Percentiles rank a stretch among this genome's conserved stretches.
These are phyloP conservation scores for Baryphthengus martii DNA, from an alignment of 2,113 vertebrate species.

Conservation along the genomic window DNA sequence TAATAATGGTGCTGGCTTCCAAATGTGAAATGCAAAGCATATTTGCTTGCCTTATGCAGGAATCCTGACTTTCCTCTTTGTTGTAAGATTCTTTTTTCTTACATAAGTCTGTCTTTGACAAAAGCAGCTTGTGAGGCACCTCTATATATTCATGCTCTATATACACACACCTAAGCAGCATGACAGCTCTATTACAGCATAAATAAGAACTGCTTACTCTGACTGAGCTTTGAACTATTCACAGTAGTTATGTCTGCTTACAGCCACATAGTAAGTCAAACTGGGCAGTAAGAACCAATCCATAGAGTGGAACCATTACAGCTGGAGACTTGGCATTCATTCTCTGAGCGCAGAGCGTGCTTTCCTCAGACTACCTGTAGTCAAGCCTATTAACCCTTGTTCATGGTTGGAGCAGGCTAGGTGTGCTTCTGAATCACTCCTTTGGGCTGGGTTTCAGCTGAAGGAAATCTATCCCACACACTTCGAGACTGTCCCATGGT, in stretches of 20 bases:
- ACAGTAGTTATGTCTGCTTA: not conserved
- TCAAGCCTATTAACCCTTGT: not conserved
- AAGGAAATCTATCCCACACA: not conserved
- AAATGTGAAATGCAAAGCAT: not conserved
- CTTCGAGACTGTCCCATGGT: not conserved
- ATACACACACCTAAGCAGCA: not conserved
- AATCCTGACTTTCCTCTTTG: not conserved
- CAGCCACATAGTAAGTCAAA: not conserved
- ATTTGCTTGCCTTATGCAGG: not conserved
- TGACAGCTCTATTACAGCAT: not conserved
- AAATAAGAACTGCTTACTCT: not conserved
- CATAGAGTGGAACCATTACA: not conserved
- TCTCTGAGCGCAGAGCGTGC: not conserved
- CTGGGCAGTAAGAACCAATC: not conserved
- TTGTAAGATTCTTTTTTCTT: not conserved
- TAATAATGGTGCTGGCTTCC: not conserved
- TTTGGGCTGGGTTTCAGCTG: not conserved
- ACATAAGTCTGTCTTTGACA: not conserved
- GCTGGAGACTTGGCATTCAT: not conserved
- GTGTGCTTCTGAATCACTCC: not conserved
- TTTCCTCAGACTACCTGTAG: not conserved
- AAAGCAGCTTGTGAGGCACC: not conserved
- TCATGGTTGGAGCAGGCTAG: not conserved
- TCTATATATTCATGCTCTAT: not conserved
- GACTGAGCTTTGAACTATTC: not conserved